A percentile compares a stretch with the other conserved stretches of the same genome.
phyloP scores from a whole-genome alignment of 2,113 vertebrate genomes.

The Calyptomena viridis region DNA sequence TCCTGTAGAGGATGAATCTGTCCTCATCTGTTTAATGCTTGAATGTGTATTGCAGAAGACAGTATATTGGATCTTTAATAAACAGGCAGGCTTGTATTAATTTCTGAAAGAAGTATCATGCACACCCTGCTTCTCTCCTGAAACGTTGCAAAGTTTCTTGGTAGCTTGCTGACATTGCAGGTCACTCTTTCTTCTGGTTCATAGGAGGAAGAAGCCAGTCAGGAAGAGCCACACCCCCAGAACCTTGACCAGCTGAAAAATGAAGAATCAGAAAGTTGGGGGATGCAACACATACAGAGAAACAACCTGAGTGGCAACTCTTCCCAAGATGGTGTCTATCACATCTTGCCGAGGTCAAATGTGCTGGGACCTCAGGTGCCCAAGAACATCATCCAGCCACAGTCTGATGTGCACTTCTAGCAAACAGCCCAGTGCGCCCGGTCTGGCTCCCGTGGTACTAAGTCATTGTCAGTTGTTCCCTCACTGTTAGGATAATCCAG shows the following conservation, averaged over 20 bases:
- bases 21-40: background rate
- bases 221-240: background rate
- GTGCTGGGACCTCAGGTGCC: background rate
- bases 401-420: background rate
- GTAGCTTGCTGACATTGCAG: background rate
- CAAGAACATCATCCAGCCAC: background rate
- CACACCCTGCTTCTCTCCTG: background rate
- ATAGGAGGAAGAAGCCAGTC: slow-evolving; percentile 51
- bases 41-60: background rate
- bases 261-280: background rate
- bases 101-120: background rate
- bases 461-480: background rate
- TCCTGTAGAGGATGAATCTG: background rate
- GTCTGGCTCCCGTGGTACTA: background rate
- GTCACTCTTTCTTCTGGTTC: background rate
- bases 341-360: background rate
- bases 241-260: background rate
- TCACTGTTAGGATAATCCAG: background rate
- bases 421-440: background rate
- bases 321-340: background rate
- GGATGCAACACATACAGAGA: background rate
- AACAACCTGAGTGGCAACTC: background rate
- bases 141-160: background rate
- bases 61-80: background rate
- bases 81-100: background rate